Conservation (phyloP, 2,797 vertebrate species). For the Poecile montanus region DNA sequence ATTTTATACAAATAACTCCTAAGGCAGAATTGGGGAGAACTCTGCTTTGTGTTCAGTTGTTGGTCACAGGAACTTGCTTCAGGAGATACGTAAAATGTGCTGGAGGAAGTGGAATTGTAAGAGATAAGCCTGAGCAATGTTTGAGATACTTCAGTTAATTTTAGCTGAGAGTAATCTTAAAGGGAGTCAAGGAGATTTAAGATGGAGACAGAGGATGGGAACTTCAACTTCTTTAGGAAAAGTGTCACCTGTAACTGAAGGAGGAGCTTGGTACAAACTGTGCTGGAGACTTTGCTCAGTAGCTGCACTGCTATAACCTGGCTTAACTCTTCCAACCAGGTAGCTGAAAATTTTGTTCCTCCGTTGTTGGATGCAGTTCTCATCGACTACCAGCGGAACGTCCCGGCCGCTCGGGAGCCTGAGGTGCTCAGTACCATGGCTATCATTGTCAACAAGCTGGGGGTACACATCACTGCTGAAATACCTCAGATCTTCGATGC, state of each 20-base stretch:
- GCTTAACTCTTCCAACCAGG: constrained; percentile 75
- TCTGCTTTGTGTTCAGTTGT: background rate
- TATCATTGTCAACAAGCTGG: constrained; percentile 96
- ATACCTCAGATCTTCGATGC: constrained; percentile 99
- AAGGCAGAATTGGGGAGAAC: background rate
- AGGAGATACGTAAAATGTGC: background rate
- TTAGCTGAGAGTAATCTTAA: background rate
- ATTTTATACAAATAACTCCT: background rate
- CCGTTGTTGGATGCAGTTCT: constrained; percentile 94
- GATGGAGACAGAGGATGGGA: background rate
- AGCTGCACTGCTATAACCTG: background rate
- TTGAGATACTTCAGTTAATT: background rate
- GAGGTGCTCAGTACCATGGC: constrained; percentile 99
- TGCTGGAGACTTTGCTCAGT: background rate
- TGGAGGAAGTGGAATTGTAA: background rate
- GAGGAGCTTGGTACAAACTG: background rate
- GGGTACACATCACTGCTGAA: constrained; percentile 94
- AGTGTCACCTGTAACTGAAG: background rate
- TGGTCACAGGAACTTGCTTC: background rate
- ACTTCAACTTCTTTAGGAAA: background rate
- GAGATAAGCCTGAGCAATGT: background rate
- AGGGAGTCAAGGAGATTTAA: background rate
- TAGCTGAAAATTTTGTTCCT: constrained; percentile 96
- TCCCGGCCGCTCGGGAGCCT: constrained; percentile 95
- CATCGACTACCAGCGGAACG: constrained; percentile 97